A percentile compares a stretch with the other conserved stretches of the same genome.
These are phyloP conservation scores for Odontomyia ornata DNA, from an alignment of 2,888 invertebrate genomes.

Conservation along the genomic window DNA sequence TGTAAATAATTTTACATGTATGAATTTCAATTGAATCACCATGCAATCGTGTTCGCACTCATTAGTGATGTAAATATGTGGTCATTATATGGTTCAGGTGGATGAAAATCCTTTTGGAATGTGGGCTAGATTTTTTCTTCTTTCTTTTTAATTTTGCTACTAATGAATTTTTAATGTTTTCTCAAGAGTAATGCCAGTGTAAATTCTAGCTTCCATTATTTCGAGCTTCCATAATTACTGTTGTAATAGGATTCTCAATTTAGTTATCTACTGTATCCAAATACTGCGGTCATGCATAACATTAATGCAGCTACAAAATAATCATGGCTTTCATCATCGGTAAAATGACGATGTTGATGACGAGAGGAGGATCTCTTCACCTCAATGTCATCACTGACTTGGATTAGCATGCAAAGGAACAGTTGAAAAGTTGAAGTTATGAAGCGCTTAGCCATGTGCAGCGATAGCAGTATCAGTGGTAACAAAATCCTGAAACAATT, in stretches of 20 bases:
- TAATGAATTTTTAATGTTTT: no score
- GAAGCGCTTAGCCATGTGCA: background rate
- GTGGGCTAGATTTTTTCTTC: no score
- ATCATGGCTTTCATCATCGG: background rate
- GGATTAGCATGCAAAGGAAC: conserved; percentile 30
- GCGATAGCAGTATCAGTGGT: background rate
- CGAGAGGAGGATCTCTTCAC: background rate
- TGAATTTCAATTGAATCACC: background rate
- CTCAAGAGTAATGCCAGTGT: no score
- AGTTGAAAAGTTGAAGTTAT: conserved; percentile 30
- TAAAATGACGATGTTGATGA: background rate
- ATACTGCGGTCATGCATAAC: background rate
- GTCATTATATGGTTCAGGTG: no score
- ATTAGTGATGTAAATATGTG: background rate
- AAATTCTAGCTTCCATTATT: no score
- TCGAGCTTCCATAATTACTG: no score
- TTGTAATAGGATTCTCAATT: no score
- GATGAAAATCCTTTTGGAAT: no score
- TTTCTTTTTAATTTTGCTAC: no score
- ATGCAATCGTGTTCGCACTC: background rate
- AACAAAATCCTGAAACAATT: background rate
- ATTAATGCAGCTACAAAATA: background rate
- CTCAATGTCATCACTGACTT: conserved; percentile 5
- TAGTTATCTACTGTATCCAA: no score
- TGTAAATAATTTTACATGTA: conserved; percentile 1